Evolutionary conservation across 2,888 invertebrate genomes (phyloP).

Genomic region (Melangyna quadrimaculata): DNA sequence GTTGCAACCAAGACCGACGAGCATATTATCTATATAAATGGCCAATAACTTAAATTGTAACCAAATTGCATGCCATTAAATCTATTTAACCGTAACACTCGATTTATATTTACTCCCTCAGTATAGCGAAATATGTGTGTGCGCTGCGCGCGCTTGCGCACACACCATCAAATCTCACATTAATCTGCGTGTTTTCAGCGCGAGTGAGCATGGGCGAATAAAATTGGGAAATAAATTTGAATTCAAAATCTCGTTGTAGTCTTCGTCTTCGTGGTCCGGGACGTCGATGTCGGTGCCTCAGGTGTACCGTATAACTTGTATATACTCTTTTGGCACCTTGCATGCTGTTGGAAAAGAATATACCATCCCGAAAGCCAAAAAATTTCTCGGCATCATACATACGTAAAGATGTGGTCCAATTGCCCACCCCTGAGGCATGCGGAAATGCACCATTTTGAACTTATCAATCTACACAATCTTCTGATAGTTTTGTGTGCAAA

Average conservation of each 20-base stretch:
- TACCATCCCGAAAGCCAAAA: neutral
- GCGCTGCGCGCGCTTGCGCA: neutral
- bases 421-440: slow-evolving; percentile 52
- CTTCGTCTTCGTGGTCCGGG: neutral
- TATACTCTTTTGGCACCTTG: slow-evolving; percentile 13
- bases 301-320: slow-evolving; percentile 1
- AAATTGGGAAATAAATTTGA: slow-evolving; percentile 65
- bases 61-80: slow-evolving; percentile 70
- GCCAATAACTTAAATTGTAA: slow-evolving; percentile 70
- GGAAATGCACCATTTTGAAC: slow-evolving; percentile 41
- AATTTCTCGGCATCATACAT: slow-evolving; percentile 31
- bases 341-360: neutral
- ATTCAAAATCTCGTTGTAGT: slow-evolving; percentile 33
- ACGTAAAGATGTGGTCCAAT: slow-evolving; percentile 36
- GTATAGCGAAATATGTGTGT: slow-evolving; percentile 14
- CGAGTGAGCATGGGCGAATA: slow-evolving; percentile 44
- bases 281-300: slow-evolving; percentile 17
- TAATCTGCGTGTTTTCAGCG: slow-evolving; percentile 44
- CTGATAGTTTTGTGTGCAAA: slow-evolving; percentile 40
- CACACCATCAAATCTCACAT: slow-evolving; percentile 49
- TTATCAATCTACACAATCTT: slow-evolving; percentile 44
- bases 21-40: slow-evolving; percentile 55
- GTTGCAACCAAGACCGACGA: neutral
- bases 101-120: slow-evolving; percentile 63
- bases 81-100: slow-evolving; percentile 68